Evolutionary conservation across 2,797 vertebrate species (phyloP), one percentile per base, ranked within the genome.

Genomic region (Sphenopsis melanotis): DNA sequence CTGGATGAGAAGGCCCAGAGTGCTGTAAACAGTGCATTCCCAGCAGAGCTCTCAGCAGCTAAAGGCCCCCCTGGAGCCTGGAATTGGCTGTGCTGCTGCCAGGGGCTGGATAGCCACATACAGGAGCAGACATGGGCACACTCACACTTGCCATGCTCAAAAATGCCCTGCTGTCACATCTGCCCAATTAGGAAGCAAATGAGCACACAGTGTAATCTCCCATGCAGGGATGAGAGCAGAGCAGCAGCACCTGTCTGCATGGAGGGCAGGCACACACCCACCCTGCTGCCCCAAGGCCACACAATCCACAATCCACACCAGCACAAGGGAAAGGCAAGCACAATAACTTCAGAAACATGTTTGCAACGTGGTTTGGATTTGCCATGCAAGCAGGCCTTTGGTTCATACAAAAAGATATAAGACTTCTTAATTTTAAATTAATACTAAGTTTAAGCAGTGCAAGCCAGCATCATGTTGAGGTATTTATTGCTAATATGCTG

Each of bases 211-310:
- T 2, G 55, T 3, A 1, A 72, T 15, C 18, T n/a, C 41, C 36
- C 26, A 4, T 5, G 55, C 26, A 13, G 64, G 39, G 70, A 47
- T 9, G 30, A 37, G 75, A 30, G 69, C 34, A 26, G 32, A 76
- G 26, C 53, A 86, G 13, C 27, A 19, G 17, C 11, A 26, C 11
- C 53, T 29, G 0, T 15, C 14, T 23, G 36, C 8, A 6, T 0
- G 22, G 32, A 46, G 64, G 47, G 34, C 55, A 42, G 36, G 57
- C 34, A 37, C n/a, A 39, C 2, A 0, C 12, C 23, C 24, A 3
- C 16, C 10, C 59, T 66, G 59, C 44, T 41, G 49, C 74, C 41
- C 83, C 16, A 11, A 49, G 65, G n/a, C 42, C 64, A 47, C 18
- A 30, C 46, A 9, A 24, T 23, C 23, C 46, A 22, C 44, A 11